Evolutionary conservation across 1,140 invertebrate species (phyloP), one percentile per base, ranked within the genome.

Genomic region (Conopomorpha cramerella): DNA sequence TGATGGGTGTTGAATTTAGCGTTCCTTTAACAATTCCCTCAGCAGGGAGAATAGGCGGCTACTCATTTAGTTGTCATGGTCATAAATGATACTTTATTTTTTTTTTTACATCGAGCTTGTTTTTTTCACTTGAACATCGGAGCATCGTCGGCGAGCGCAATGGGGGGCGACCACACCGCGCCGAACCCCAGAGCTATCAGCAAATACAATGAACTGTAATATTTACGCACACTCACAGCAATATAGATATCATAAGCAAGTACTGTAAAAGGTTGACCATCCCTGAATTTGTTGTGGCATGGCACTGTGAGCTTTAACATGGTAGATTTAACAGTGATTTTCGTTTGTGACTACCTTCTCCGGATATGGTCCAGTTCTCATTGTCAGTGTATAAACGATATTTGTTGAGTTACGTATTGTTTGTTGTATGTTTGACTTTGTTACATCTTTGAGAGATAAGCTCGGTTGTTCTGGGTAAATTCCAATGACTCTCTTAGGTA

Each of bases 201-300:
- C 65, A 74, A 71, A 74, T 49, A 74, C 52, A 70, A 74, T 74
- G 70, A 73, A 74, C 57, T 46, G 46, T 55, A 56, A 62, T 68
- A 74, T 74, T 68, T 68, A 74, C 55, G 56, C 43, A 66, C 48
- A 52, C 62, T 68, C 43, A 37, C 35, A 59, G 55, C 54, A 68
- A 64, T 72, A 66, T 66, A 70, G 50, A 60, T 57, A 64, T 62
- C 68, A 70, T 67, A 50, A 70, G 51, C 51, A 36, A 62, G 63
- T 67, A 62, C 58, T 42, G 51, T 60, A 55, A 59, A 62, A 65
- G 46, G 27, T 27, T 49, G 52, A 41, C 38, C 49, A 42, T 30
- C 51, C 56, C 58, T 49, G 34, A 30, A 1, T 15, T 10, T 13
- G n/a, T 7, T 2, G 2, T n/a, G n/a, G n/a, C 16, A 16, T 8